Percentiles rank a stretch among this genome's conserved stretches.
Conservation (phyloP, 2,113 vertebrate species). For the Toxostoma redivivum region DNA sequence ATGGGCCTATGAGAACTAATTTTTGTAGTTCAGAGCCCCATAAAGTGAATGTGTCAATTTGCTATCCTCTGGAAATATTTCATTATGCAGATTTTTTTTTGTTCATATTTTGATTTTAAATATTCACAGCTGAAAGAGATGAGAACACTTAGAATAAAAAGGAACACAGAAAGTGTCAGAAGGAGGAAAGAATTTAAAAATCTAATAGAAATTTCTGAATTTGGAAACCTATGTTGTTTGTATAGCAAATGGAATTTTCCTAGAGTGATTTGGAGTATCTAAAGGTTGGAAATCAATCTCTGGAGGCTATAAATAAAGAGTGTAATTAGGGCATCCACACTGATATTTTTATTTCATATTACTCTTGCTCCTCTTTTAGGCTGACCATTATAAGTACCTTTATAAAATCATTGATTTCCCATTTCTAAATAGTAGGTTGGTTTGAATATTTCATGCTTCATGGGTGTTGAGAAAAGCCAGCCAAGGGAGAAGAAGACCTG, state of each 20-base stretch:
- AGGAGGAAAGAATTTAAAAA: background rate
- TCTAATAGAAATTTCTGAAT: background rate
- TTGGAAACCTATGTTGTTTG: background rate
- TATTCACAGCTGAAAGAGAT: background rate
- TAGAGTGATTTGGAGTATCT: background rate
- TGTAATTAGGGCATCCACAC: background rate
- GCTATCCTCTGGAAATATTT: background rate
- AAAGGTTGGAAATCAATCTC: background rate
- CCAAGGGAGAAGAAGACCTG: background rate
- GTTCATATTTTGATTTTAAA: background rate
- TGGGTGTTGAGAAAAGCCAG: background rate
- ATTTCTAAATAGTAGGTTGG: background rate
- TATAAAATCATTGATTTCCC: background rate
- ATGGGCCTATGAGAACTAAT: fast-evolving
- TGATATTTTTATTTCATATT: background rate
- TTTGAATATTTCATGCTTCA: background rate
- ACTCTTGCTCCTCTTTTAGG: background rate
- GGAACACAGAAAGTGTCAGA: fast-evolving
- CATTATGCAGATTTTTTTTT: background rate
- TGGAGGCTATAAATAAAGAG: background rate
- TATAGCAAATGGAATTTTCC: background rate
- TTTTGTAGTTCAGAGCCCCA: background rate
- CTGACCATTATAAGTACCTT: background rate
- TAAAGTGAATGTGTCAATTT: background rate
- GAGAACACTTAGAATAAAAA: background rate